Evolutionary conservation across 2,888 invertebrate species (phyloP).

Genomic region (Halictus ligatus): DNA sequence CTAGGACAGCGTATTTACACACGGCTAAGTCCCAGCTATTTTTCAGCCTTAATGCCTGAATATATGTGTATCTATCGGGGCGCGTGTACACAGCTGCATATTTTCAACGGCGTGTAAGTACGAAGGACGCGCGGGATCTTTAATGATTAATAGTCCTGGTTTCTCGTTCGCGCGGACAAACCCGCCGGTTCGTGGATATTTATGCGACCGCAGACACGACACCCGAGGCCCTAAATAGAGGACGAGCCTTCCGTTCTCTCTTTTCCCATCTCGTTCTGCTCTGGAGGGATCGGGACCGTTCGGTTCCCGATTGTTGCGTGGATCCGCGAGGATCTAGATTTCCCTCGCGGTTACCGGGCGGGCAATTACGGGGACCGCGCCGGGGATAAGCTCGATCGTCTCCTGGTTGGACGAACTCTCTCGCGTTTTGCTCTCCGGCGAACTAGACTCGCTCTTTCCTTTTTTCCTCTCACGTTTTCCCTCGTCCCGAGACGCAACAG

Average conservation of each 20-base stretch:
- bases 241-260: constrained; percentile 49
- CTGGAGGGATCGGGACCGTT: constrained; percentile 45
- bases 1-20: constrained; percentile 30
- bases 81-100: constrained; percentile 20
- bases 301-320: constrained; percentile 48
- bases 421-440: not conserved
- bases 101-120: constrained; percentile 16
- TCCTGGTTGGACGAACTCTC: constrained; percentile 19
- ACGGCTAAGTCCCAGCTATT: constrained; percentile 23
- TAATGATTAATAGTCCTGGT: constrained; percentile 81
- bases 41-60: constrained; percentile 24
- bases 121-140: constrained; percentile 69
- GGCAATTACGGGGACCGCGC: constrained; percentile 12
- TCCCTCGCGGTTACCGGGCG: constrained; percentile 33
- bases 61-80: constrained; percentile 22
- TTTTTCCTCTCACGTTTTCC: not conserved
- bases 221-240: constrained; percentile 68
- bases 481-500: constrained; percentile 33
- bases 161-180: constrained; percentile 69
- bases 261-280: not conserved
- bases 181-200: constrained; percentile 79
- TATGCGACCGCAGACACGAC: constrained; percentile 71
- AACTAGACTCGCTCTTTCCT: constrained; percentile 1
- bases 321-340: constrained; percentile 37
- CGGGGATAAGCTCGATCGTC: constrained; percentile 14